Evolutionary conservation across 2,113 vertebrate genomes (phyloP), one percentile per base, ranked within the genome.

Genomic region (Neoarius graeffei): DNA sequence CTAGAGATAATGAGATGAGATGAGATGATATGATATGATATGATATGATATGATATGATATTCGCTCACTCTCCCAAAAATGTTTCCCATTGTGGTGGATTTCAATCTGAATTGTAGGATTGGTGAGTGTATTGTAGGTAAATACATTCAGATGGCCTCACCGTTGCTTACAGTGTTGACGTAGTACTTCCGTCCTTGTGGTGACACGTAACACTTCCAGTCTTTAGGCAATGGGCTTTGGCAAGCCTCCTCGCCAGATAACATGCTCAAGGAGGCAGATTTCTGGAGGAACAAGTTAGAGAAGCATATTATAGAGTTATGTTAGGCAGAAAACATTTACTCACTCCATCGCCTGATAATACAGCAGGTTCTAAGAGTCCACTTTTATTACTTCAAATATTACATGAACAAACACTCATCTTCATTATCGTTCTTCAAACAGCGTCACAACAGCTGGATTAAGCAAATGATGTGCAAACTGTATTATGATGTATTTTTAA

Each of bases 151-250:
- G 52, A 77, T 54, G 48, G 57, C 93, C 96, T 97, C 93, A 99
- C 98, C 98, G 14, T 99, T 98, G 77, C 94, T 99, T 89, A 96
- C 90, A 76, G 97, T 97, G 95, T 99, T 99, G 93, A 99, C 98
- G 7, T 99, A 99, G 94, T 99, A 99, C 80, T 94, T 96, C 64
- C 95, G 95, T 5, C 98, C 98, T 91, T 99, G 97, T 27, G 98
- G 97, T 17, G 98, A 99, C 96, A 98, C 95, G 94, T 99, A 99
- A 94, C 97, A 97, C 82, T 95, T 97, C 98, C 98, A 99, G 79
- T 97, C 97, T 0, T 95, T 95, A 67, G 98, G 98, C 50, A 99
- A 96, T 30, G 96, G 92, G 48, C 94, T 91, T 0, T 90, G 95
- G 90, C 94, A 93, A 85, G 94, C 94, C 50, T 99, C 98, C 89